A percentile compares a stretch with the other conserved stretches of the same genome.
These are phyloP conservation scores for Amiota mariae DNA, from an alignment of 2,888 invertebrate genomes.

Conservation along the genomic window DNA sequence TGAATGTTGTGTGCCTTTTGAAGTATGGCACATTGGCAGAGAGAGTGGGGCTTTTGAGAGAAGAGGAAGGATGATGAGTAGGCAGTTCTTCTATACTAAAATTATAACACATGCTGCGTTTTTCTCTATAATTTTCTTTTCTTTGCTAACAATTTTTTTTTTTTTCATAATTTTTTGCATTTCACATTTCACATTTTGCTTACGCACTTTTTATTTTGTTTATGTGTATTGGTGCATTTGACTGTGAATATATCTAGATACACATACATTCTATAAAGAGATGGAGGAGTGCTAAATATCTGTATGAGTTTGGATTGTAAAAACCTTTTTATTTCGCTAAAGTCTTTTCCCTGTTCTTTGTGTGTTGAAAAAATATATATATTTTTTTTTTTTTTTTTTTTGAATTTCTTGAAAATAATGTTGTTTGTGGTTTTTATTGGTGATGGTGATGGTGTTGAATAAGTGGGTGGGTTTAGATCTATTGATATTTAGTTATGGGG, in stretches of 20 bases:
- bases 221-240: slow-evolving; percentile 22
- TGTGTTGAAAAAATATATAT: background rate
- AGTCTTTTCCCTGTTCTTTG: background rate
- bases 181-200: slow-evolving; percentile 2
- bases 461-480: too few relatives aligned
- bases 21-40: background rate
- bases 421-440: too few relatives aligned
- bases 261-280: slow-evolving; percentile 6
- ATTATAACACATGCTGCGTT: slow-evolving; percentile 35
- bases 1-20: background rate
- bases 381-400: background rate
- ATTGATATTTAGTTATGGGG: too few relatives aligned
- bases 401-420: too few relatives aligned
- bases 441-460: too few relatives aligned
- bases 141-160: background rate
- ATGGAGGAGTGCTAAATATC: background rate
- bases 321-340: slow-evolving; percentile 20
- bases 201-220: slow-evolving; percentile 29
- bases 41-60: background rate
- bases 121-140: slow-evolving; percentile 29
- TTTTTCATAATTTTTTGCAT: background rate
- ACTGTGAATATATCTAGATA: slow-evolving; percentile 16
- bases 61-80: background rate
- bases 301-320: slow-evolving; percentile 24
- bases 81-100: slow-evolving; percentile 13